A percentile compares a stretch with the other conserved stretches of the same genome.
phyloP scores from a whole-genome alignment of 2,888 invertebrate species.

The Epistrophella euchroma region DNA sequence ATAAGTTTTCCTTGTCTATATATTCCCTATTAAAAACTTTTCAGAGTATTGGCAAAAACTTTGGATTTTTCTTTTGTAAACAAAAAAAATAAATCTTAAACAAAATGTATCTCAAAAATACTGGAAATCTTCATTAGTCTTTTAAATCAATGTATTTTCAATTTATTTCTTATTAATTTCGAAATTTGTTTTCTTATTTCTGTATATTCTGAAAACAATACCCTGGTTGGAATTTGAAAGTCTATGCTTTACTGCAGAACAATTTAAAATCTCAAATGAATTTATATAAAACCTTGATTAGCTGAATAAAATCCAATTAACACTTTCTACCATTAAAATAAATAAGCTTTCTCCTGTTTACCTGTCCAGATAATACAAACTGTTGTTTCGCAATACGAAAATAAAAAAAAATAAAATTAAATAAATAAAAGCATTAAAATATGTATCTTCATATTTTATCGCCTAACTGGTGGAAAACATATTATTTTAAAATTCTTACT shows the following conservation, averaged over 20 bases:
- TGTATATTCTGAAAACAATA: background rate
- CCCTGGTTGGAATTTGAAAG: background rate
- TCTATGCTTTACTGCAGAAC: too few species aligned
- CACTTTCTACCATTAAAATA: constrained; percentile 16
- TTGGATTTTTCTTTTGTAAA: too few species aligned
- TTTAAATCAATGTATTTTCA: too few species aligned
- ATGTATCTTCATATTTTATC: constrained; percentile 15
- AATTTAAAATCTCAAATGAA: constrained; percentile 17
- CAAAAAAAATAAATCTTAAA: too few species aligned
- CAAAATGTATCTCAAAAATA: too few species aligned
- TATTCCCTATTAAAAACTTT: too few species aligned
- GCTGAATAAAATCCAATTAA: constrained; percentile 26
- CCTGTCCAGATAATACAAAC: constrained; percentile 14
- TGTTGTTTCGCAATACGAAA: constrained; percentile 4
- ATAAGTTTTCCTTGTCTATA: too few species aligned
- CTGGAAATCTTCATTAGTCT: too few species aligned
- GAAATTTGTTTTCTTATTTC: background rate
- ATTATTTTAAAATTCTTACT: background rate
- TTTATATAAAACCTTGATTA: constrained; percentile 14
- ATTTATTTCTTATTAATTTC: background rate
- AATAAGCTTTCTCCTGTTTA: constrained; percentile 16
- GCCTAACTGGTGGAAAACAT: background rate
- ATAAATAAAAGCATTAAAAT: constrained; percentile 18
- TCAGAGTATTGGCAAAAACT: too few species aligned
- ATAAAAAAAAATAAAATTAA: background rate